phyloP scores from a whole-genome alignment of 2,113 vertebrate species.

The Otus sunia region DNA sequence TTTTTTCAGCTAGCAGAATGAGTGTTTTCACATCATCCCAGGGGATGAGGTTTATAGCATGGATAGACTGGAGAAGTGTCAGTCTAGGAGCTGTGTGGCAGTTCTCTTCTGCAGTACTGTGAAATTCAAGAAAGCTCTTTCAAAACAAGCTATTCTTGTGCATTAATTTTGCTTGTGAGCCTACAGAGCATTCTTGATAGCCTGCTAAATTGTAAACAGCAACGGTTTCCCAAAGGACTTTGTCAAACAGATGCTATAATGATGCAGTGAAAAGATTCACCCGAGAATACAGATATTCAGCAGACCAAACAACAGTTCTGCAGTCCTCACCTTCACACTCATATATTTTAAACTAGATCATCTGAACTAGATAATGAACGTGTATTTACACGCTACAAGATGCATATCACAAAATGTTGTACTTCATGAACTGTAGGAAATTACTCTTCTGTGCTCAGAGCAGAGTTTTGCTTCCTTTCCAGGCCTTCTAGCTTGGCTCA shows the following conservation, averaged over 20 bases:
- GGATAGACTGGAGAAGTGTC: neutral
- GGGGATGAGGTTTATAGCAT: neutral
- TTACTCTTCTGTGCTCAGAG: neutral
- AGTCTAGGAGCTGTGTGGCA: neutral
- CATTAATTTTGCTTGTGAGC: neutral
- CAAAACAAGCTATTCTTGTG: neutral
- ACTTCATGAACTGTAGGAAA: neutral
- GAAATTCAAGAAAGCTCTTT: neutral
- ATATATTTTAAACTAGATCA: neutral
- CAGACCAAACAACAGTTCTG: neutral
- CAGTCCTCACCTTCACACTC: neutral
- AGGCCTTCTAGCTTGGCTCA: neutral
- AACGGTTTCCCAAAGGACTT: neutral
- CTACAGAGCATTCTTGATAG: neutral
- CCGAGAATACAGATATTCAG: neutral
- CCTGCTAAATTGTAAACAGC: neutral
- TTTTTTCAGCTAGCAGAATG: neutral
- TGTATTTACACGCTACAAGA: neutral
- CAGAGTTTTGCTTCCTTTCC: neutral
- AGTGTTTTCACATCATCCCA: neutral
- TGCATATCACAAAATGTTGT: neutral
- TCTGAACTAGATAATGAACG: neutral
- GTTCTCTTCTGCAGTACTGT: neutral
- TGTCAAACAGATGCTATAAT: neutral
- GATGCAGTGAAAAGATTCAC: neutral